A percentile compares a stretch with the other conserved stretches of the same genome.
phyloP scores from a whole-genome alignment of 2,888 invertebrate species.

The Ptilodon capucinus region DNA sequence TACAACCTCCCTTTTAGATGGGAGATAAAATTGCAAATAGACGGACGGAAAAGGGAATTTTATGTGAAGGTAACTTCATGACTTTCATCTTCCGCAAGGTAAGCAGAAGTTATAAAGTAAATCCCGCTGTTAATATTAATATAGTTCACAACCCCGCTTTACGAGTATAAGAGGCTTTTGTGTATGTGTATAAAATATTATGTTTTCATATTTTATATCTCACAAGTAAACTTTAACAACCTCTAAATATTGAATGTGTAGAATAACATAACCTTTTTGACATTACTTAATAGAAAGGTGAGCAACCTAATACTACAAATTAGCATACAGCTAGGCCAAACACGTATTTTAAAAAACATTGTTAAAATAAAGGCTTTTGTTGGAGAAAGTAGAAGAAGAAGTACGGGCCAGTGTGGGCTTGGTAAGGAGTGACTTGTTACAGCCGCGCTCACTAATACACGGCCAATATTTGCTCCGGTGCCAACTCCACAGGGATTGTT shows the following conservation, averaged over 20 bases:
- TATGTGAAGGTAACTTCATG: slow-evolving; percentile 62
- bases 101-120: slow-evolving; percentile 33
- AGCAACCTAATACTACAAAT: background rate
- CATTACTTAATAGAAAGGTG: background rate
- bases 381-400: slow-evolving; percentile 24
- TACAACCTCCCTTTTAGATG: slow-evolving; percentile 63
- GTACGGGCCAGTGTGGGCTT: slow-evolving; percentile 30
- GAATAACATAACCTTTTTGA: background rate
- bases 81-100: slow-evolving; percentile 45
- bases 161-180: background rate
- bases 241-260: background rate
- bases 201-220: background rate
- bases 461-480: slow-evolving; percentile 69
- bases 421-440: slow-evolving; percentile 63
- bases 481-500: slow-evolving; percentile 52
- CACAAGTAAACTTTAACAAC: background rate
- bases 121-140: slow-evolving; percentile 22
- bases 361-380: slow-evolving; percentile 15
- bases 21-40: slow-evolving; percentile 73
- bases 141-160: background rate
- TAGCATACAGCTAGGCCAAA: background rate
- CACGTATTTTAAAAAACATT: background rate
- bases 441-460: slow-evolving; percentile 62
- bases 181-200: background rate
- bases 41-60: slow-evolving; percentile 58